Evolutionary conservation across 53 echinoderm and acorn worm genomes (phyloP).

Genomic region (Zoroaster sp.): DNA sequence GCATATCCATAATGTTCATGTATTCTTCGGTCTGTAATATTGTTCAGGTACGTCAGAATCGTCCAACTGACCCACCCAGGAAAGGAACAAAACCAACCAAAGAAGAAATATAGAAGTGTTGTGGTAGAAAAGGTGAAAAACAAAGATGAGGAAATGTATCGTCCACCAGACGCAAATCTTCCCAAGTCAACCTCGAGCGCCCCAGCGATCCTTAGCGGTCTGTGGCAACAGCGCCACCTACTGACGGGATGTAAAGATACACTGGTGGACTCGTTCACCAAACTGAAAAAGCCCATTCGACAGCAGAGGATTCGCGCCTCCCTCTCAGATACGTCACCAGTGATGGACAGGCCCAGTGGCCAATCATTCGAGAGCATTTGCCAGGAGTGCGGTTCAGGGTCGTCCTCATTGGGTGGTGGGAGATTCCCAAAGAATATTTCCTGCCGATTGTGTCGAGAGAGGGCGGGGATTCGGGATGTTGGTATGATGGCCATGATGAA

Average conservation of each 20-base stretch:
- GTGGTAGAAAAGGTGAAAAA: background rate
- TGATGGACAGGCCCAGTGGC: background rate
- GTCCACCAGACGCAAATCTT: background rate
- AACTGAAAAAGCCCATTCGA: background rate
- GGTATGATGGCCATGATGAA: background rate
- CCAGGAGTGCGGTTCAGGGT: slow-evolving; percentile 8
- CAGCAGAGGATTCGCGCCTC: slow-evolving; percentile 3
- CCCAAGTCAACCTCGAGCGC: slow-evolving; percentile 23
- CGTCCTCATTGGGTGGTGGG: slow-evolving; percentile 10
- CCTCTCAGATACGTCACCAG: slow-evolving; percentile 19
- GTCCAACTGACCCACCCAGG: slow-evolving; percentile 37
- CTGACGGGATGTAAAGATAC: slow-evolving; percentile 22
- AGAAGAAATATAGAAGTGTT: background rate
- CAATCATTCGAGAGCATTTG: background rate
- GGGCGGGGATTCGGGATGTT: slow-evolving; percentile 36
- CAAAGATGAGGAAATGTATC: background rate
- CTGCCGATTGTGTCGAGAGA: slow-evolving; percentile 25
- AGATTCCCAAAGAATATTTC: slow-evolving; percentile 31
- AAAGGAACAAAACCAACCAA: background rate
- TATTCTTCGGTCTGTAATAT: too few species aligned
- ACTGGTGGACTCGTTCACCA: slow-evolving; percentile 41
- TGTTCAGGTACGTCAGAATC: slow-evolving; percentile 31
- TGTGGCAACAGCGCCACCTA: slow-evolving; percentile 51
- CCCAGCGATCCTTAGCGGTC: slow-evolving; percentile 48
- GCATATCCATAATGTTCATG: too few species aligned